Evolutionary conservation across 2,888 invertebrate genomes (phyloP).

Genomic region (Vesta saturnalis): DNA sequence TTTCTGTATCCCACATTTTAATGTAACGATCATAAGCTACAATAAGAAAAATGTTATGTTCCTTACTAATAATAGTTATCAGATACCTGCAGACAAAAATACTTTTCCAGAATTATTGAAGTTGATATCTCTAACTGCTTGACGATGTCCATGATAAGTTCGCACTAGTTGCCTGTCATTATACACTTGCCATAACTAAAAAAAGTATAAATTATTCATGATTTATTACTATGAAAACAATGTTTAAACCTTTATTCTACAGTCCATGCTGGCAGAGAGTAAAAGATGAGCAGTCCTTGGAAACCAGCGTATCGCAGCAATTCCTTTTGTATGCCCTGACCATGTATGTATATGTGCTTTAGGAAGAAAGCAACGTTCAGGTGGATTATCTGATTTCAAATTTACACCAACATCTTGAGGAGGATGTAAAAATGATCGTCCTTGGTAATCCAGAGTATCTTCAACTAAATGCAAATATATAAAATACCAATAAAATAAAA

Average conservation of each 20-base stretch:
- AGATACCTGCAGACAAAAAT: constrained; percentile 91
- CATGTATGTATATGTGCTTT: constrained; percentile 96
- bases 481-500: neutral
- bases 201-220: constrained; percentile 15
- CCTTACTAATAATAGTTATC: constrained; percentile 7
- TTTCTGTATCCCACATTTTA: constrained; percentile 99
- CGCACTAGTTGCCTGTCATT: constrained; percentile 91
- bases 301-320: constrained; percentile 95
- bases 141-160: constrained; percentile 95
- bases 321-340: constrained; percentile 97
- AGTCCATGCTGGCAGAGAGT: constrained; percentile 97
- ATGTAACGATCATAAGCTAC: constrained; percentile 94
- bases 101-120: constrained; percentile 94
- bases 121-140: constrained; percentile 95
- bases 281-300: constrained; percentile 94
- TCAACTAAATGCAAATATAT: constrained; percentile 73
- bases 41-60: constrained; percentile 52
- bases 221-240: neutral
- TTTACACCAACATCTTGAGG: constrained; percentile 95
- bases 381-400: constrained; percentile 85
- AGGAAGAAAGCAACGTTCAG: constrained; percentile 95
- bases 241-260: constrained; percentile 83
- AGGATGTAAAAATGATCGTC: constrained; percentile 91
- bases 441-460: constrained; percentile 95
- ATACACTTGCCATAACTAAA: constrained; percentile 96